Base-by-base conservation (phyloP, 2,888 invertebrate species). In the Mystacides longicornis region DNA sequence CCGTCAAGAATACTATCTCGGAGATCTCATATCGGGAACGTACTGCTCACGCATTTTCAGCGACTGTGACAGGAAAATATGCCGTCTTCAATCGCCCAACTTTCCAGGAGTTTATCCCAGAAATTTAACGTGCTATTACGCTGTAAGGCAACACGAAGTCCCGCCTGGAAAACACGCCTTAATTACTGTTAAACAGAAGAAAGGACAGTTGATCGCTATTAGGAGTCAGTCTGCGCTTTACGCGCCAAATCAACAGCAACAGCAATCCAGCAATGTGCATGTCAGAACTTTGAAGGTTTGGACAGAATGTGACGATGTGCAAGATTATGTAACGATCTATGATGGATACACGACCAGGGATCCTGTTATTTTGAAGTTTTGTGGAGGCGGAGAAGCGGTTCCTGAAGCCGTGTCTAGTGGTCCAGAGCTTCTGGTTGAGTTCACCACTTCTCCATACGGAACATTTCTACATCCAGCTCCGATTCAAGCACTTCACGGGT, bases 61-160 rank as follows among this genome's bases (percentile, higher is more conserved):
- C 72, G 90, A 93, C 75, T 93, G 93, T 74, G 91, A 93, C 79
- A 86, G 85, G 74, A 89, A 89, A 76, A 83, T 85, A 65, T 93
- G 93, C 75, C 84, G 90, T 67, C 80, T 93, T 66, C 93, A 93
- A 73, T 92, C 92, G 49, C 93, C 93, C 49, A 93, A 93, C 78
- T 93, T 89, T 74, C 93, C 93, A 23, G 93, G 93, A 64, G 84
- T 93, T 64, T 95, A 95, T 74, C 94, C 94, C 2, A 82, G 94
- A 63, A 94, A 94, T 73, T 82, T 95, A 66, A 93, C 94, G 60
- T 96, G 96, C 71, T 93, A 93, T 75, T 96, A 91, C 71, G 91
- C 93, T 46, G 89, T 93, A 56, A 77, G 89, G 62, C 87, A 89
- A 74, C 88, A 91, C 71, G 87, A 88, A 69, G 86, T 89, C 65